A percentile compares a stretch with the other conserved stretches of the same genome.
Conservation (phyloP, 2,797 vertebrate species). For the Sebastes minor region DNA sequence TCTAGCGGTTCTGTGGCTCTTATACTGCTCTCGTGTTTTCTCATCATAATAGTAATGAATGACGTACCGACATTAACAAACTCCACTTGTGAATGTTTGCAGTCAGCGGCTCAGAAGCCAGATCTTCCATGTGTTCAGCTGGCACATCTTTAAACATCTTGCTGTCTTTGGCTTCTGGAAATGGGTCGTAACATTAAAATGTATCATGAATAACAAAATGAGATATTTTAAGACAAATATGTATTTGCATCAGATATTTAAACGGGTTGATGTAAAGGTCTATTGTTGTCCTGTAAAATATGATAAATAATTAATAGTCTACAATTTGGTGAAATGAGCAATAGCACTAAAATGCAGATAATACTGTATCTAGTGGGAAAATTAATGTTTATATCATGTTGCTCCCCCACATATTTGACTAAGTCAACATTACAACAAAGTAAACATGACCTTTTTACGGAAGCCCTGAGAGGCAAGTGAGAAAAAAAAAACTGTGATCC, state of each 20-base stretch:
- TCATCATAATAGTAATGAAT: neutral
- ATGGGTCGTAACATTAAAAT: neutral
- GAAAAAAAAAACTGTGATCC: too few relatives aligned
- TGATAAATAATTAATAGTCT: neutral
- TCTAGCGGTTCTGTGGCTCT: neutral
- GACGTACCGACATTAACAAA: constrained; percentile 83
- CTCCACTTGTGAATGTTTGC: constrained; percentile 91
- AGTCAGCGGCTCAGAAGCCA: constrained; percentile 85
- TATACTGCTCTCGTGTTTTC: too few relatives aligned
- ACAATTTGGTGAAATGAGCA: fast-evolving
- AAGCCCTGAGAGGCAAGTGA: too few relatives aligned
- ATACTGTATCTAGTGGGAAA: neutral
- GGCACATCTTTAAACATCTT: constrained; percentile 88
- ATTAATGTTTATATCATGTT: neutral
- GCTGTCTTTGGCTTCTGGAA: constrained; percentile 79
- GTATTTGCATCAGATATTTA: too few relatives aligned
- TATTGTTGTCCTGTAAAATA: neutral
- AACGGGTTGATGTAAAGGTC: neutral
- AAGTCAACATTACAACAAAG: too few relatives aligned
- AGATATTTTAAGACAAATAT: too few relatives aligned
- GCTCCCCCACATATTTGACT: too few relatives aligned
- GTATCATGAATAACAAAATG: too few relatives aligned
- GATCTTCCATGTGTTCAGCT: constrained; percentile 76
- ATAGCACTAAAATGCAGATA: neutral
- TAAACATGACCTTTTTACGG: too few relatives aligned